A percentile compares a stretch with the other conserved stretches of the same genome.
Conservation (phyloP, 2,797 vertebrate genomes). For the Rousettus madagascariensis region DNA sequence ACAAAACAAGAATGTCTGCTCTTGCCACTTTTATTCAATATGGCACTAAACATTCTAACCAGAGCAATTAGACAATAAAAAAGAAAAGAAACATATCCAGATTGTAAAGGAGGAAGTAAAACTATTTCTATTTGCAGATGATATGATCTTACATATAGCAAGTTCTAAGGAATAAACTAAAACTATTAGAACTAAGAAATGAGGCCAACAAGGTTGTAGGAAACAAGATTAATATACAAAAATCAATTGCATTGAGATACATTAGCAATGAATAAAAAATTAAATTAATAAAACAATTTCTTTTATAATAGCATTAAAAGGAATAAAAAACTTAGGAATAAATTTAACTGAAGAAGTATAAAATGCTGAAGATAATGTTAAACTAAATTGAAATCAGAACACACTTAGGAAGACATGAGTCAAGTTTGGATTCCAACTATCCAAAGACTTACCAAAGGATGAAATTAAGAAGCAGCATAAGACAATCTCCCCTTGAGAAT, state of each 20-base stretch:
- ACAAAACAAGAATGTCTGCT: background rate
- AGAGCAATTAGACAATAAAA: background rate
- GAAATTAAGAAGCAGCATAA: background rate
- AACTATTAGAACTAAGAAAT: background rate
- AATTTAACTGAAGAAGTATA: background rate
- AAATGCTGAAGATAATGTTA: background rate
- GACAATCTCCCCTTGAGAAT: background rate
- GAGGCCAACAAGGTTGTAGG: background rate
- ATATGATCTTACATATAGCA: background rate
- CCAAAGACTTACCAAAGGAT: background rate
- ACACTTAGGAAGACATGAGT: background rate
- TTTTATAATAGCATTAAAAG: background rate
- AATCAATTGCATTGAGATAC: constrained; percentile 1
- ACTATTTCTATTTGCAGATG: background rate
- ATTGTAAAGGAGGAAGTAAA: constrained; percentile 11
- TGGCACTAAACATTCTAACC: background rate
- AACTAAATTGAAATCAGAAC: constrained; percentile 14
- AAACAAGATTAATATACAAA: background rate
- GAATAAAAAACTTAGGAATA: constrained; percentile 36
- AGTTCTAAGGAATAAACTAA: constrained; percentile 1
- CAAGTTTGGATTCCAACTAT: background rate
- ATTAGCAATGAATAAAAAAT: background rate
- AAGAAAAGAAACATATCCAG: background rate
- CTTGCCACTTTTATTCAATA: background rate
- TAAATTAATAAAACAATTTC: background rate